A percentile compares a stretch with the other conserved stretches of the same genome.
These are phyloP conservation scores for Mimas tiliae DNA, from an alignment of 2,888 invertebrate species.

Conservation along the genomic window DNA sequence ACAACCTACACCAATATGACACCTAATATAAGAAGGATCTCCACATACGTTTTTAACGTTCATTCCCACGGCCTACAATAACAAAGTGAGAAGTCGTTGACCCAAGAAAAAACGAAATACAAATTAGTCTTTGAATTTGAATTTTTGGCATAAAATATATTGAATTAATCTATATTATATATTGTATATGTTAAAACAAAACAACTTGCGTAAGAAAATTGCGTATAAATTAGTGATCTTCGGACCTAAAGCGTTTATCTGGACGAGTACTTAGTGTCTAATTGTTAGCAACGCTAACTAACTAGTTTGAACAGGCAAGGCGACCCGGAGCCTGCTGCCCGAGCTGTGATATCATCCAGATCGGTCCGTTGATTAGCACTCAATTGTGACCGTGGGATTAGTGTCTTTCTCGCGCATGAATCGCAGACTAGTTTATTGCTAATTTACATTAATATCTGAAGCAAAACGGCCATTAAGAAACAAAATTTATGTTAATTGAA, in stretches of 20 bases:
- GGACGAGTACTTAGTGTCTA: slow-evolving; percentile 6
- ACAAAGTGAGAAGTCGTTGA: slow-evolving; percentile 13
- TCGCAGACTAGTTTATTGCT: slow-evolving; percentile 31
- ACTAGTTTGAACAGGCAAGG: slow-evolving; percentile 30
- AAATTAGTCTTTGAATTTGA: background rate
- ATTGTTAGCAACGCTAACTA: slow-evolving; percentile 19
- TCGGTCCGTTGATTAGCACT: slow-evolving; percentile 55
- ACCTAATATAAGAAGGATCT: slow-evolving; percentile 10
- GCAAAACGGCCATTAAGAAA: slow-evolving; percentile 33
- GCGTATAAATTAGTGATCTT: background rate
- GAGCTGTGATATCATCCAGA: slow-evolving; percentile 65
- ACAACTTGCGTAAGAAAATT: background rate
- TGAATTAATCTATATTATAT: background rate
- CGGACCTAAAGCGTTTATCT: background rate
- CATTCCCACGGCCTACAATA: slow-evolving; percentile 18
- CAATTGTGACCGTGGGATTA: slow-evolving; percentile 54
- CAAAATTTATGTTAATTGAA: slow-evolving; percentile 19
- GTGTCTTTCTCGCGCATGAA: slow-evolving; percentile 35
- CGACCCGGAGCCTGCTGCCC: slow-evolving; percentile 48
- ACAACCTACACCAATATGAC: slow-evolving; percentile 18
- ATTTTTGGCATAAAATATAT: background rate
- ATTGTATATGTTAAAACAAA: background rate
- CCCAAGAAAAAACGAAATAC: background rate
- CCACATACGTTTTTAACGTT: background rate
- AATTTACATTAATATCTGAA: slow-evolving; percentile 39